Base-by-base conservation (phyloP, 2,888 invertebrate genomes). In the Azorinus chamasolen region DNA sequence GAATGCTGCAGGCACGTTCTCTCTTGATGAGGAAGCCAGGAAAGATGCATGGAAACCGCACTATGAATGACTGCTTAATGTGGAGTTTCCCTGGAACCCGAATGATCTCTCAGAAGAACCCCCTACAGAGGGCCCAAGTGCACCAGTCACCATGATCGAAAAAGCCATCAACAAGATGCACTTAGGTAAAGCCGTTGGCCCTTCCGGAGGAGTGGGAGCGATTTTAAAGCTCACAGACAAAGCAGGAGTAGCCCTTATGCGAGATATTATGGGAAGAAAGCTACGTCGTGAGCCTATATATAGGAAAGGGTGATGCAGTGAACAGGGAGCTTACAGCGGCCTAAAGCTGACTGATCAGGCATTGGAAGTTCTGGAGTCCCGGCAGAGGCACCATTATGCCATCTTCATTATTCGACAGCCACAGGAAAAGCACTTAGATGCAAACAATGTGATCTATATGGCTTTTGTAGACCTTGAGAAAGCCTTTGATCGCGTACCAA, bases 381-480 rank as follows among this genome's bases (percentile, higher is more conserved):
- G 54, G n/a, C 14, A 54, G 2, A 54, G 61, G n/a, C 41, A 27
- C 12, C 46, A 61, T 46, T 48, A 41, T 37, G 70, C 55, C 50
- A 62, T 70, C 43, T 68, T 59, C 50, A 50, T 59, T 20, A 18
- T 59, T 25, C 41, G 45, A 18, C 59, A 68, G 53, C 32, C 57
- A n/a, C 57, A 65, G 24, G 57, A 57, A 27, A 65, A 65, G 25
- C 37, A 65, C 37, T 24, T 57, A 5, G 50, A 46, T 12, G 65
- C 48, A 5, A 57, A 57, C 39, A 55, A 65, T 37, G 27, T 32
- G 22, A 46, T 65, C n/a, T 65, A 65, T n/a, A 32, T 65, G 32
- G 55, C 65, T 14, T 57, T 65, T 45, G 57, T 65, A 10, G 65
- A 65, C 50, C 48, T 65, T 18, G 48, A 65, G 57, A 65, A 65